Percentiles rank a stretch among this genome's conserved stretches.
Evolutionary conservation across 2,113 vertebrate genomes (phyloP).

Genomic region (Eolophus roseicapilla): DNA sequence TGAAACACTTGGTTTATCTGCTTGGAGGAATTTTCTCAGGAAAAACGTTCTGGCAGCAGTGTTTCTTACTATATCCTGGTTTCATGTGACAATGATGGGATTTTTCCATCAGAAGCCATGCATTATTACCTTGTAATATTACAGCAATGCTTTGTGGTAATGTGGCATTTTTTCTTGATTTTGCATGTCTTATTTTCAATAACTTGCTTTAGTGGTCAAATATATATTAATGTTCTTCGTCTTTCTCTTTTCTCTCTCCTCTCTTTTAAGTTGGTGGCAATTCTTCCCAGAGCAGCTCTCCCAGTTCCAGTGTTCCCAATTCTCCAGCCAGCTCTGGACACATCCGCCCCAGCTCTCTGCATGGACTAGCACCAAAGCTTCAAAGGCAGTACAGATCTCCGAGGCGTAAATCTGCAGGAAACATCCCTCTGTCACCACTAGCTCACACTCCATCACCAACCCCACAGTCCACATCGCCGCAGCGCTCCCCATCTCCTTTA

Average conservation of each 20-base stretch:
- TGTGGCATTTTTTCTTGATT: neutral
- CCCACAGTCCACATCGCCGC: conserved; percentile 88
- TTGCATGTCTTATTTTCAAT: neutral
- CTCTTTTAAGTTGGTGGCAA: conserved; percentile 83
- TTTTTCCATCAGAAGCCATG: neutral
- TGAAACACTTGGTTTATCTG: neutral
- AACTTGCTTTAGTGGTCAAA: neutral
- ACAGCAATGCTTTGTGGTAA: neutral
- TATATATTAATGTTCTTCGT: neutral
- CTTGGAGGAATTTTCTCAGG: neutral
- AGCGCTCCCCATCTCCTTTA: conserved; percentile 91
- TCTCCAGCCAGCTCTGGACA: conserved; percentile 94
- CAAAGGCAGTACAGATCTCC: conserved; percentile 96
- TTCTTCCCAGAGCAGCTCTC: conserved; percentile 97
- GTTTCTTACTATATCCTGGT: neutral
- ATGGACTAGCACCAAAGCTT: conserved; percentile 94
- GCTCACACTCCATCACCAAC: conserved; percentile 95
- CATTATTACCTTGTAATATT: neutral
- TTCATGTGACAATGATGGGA: neutral
- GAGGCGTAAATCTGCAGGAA: conserved; percentile 92
- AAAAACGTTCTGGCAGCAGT: neutral
- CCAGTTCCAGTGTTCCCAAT: conserved; percentile 94
- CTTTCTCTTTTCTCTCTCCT: neutral
- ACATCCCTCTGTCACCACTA: conserved; percentile 93
- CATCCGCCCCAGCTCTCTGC: conserved; percentile 94